Conservation (phyloP, 1,140 invertebrate species). For the Bombus breviceps region DNA sequence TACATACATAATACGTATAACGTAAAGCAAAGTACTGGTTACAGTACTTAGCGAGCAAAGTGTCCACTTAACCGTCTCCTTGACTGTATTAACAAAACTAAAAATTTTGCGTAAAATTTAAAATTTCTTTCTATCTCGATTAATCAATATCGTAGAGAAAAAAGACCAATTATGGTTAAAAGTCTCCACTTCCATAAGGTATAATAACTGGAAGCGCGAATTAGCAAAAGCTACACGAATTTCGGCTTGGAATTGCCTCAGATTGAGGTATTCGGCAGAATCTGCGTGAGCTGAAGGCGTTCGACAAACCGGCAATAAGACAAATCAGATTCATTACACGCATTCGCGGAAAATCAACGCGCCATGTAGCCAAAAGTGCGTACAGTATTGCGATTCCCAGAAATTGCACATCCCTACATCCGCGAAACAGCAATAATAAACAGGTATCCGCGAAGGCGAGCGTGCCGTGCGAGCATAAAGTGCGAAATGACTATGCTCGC, state of each 20-base stretch:
- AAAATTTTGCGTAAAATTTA: no score
- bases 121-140: no score
- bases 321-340: constrained; percentile 18
- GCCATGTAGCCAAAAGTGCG: background rate
- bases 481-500: constrained; percentile 29
- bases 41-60: no score
- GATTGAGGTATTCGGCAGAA: background rate
- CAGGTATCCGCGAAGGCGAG: constrained; percentile 9
- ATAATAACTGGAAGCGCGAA: background rate
- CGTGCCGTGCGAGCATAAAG: constrained; percentile 33
- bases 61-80: no score
- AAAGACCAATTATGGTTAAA: no score
- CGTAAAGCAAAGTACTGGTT: no score
- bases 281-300: background rate
- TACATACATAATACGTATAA: background rate
- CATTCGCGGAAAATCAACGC: no score
- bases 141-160: no score
- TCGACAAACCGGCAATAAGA: constrained; percentile 14
- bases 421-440: constrained; percentile 33
- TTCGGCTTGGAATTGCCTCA: background rate
- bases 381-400: constrained; percentile 6
- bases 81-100: no score
- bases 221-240: background rate
- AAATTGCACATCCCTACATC: no score
- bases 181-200: background rate